A percentile compares a stretch with the other conserved stretches of the same genome.
Conservation (phyloP, 1,140 invertebrate genomes). For the Phortica variegata region DNA sequence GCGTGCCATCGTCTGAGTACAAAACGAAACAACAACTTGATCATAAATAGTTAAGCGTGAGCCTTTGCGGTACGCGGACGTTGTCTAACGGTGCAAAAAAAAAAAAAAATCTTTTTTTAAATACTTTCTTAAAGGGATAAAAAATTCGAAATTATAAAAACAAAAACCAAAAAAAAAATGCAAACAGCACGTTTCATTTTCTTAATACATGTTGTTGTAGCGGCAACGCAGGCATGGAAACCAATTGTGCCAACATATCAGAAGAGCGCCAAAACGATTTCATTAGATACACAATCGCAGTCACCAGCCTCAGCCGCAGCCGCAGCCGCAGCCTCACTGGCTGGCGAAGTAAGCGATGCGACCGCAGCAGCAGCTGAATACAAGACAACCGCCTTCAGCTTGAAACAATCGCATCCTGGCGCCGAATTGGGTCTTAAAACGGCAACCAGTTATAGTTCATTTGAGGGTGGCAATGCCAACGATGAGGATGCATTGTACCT, state of each 20-base stretch:
- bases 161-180: no score
- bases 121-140: no score
- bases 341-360: neutral
- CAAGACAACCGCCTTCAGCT: slow-evolving; percentile 30
- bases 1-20: no score
- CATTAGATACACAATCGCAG: no score
- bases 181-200: no score
- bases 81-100: slow-evolving; percentile 1
- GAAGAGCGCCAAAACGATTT: no score
- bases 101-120: no score
- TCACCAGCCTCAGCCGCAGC: no score
- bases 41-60: slow-evolving; percentile 41
- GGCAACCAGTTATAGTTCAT: slow-evolving; percentile 26
- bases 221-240: slow-evolving; percentile 33
- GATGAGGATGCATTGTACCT: slow-evolving; percentile 10
- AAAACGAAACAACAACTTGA: no score
- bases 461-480: neutral
- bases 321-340: no score
- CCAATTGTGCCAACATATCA: slow-evolving; percentile 41
- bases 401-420: slow-evolving; percentile 51
- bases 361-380: slow-evolving; percentile 12
- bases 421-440: slow-evolving; percentile 26
- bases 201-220: neutral
- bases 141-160: no score
- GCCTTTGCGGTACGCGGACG: slow-evolving; percentile 42